Percentiles rank a stretch among this genome's conserved stretches.
Evolutionary conservation across 1,140 invertebrate species (phyloP).

Genomic region (Drosophila ironensis): DNA sequence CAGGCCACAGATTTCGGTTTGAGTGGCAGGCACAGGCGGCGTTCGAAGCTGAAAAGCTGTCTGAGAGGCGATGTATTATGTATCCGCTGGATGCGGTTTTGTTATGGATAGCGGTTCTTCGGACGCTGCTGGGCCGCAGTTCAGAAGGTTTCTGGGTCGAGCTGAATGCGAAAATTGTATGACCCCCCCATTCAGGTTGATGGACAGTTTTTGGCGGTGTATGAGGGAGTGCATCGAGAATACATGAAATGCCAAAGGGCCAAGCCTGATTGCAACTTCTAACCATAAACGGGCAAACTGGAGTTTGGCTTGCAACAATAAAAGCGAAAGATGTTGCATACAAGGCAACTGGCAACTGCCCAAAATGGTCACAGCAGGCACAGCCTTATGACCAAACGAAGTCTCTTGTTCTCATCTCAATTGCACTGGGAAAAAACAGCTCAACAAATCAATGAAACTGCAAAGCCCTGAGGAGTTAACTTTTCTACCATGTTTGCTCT

Average conservation of each 20-base stretch:
- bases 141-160: conserved; percentile 63
- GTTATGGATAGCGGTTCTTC: conserved; percentile 26
- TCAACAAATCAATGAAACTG: no score
- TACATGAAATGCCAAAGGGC: conserved; percentile 41
- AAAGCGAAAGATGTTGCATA: conserved; percentile 63
- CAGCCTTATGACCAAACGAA: conserved; percentile 22
- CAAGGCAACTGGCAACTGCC: conserved; percentile 66
- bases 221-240: conserved; percentile 13
- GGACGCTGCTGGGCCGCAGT: conserved; percentile 2
- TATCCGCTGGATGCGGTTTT: conserved; percentile 25
- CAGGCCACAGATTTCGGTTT: conserved; percentile 25
- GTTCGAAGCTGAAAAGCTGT: conserved; percentile 3
- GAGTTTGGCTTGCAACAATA: conserved; percentile 47
- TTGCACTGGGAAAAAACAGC: not conserved
- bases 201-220: conserved; percentile 18
- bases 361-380: conserved; percentile 63
- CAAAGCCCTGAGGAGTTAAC: no score
- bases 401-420: not conserved
- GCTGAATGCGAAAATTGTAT: conserved; percentile 51
- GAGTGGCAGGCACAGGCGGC: conserved; percentile 13
- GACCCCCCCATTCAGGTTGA: conserved; percentile 17
- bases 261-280: conserved; percentile 33
- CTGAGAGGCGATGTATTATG: not conserved
- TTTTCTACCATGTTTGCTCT: no score
- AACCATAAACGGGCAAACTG: conserved; percentile 62